Evolutionary conservation across 2,797 vertebrate species (phyloP).

Genomic region (Oreonectes daqikongensis): DNA sequence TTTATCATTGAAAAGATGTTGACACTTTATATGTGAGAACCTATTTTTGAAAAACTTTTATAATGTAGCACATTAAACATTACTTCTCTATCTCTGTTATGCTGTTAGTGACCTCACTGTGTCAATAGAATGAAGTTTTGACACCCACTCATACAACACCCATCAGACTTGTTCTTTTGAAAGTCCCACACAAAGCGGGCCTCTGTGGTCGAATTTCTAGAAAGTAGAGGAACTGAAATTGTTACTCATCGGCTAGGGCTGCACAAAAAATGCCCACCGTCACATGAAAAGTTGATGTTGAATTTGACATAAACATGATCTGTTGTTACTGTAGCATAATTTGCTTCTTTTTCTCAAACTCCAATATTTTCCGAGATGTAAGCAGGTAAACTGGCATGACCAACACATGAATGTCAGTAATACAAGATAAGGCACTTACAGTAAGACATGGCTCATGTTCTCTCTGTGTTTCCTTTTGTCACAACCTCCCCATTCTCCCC

Average conservation of each 20-base stretch:
- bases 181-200: conserved; percentile 20
- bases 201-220: conserved; percentile 56
- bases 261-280: conserved; percentile 7
- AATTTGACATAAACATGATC: conserved; percentile 1
- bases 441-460: conserved; percentile 53
- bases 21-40: conserved; percentile 79
- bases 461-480: conserved; percentile 51
- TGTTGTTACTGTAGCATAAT: not conserved
- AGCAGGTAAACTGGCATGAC: conserved; percentile 18
- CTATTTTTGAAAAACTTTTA: conserved; percentile 81
- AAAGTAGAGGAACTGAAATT: conserved; percentile 56
- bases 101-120: not conserved
- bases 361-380: not conserved
- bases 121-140: not conserved
- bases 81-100: conserved; percentile 20
- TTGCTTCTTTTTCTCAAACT: not conserved
- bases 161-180: conserved; percentile 19
- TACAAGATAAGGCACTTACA: conserved; percentile 49
- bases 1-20: conserved; percentile 69
- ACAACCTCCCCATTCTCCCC: conserved; percentile 41
- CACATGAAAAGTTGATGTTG: not conserved
- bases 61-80: conserved; percentile 81
- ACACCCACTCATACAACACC: conserved; percentile 9
- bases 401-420: conserved; percentile 45
- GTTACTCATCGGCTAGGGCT: conserved; percentile 11